A percentile compares a stretch with the other conserved stretches of the same genome.
Evolutionary conservation across 2,113 vertebrate species (phyloP).

Genomic region (Sinocyclocheilus anophthalmus): DNA sequence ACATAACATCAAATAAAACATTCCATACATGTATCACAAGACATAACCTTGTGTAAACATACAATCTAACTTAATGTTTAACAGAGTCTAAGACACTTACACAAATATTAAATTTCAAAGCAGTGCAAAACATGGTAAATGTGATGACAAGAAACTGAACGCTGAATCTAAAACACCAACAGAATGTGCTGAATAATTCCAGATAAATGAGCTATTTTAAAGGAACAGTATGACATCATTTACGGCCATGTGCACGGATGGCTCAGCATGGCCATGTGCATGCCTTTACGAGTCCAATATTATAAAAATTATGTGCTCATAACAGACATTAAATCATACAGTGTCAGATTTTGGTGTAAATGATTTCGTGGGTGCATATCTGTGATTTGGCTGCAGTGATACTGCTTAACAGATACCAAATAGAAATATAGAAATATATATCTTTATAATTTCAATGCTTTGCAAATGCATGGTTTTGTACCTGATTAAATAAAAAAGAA

Average conservation of each 20-base stretch:
- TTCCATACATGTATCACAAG: constrained; percentile 58
- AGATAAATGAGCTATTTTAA: constrained; percentile 16
- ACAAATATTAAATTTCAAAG: constrained; percentile 51
- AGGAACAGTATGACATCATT: constrained; percentile 38
- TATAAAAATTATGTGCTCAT: constrained; percentile 34
- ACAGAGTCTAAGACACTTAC: constrained; percentile 53
- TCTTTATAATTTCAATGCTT: constrained; percentile 2
- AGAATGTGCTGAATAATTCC: constrained; percentile 24
- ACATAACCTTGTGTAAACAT: constrained; percentile 54
- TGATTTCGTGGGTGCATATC: constrained; percentile 46
- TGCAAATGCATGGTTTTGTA: not conserved
- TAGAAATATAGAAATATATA: constrained; percentile 9
- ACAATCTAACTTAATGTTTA: constrained; percentile 58
- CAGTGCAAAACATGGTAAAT: constrained; percentile 50
- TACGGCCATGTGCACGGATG: constrained; percentile 23
- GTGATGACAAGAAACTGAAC: constrained; percentile 26
- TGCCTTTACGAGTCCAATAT: constrained; percentile 18
- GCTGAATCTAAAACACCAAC: constrained; percentile 2
- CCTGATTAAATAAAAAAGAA: not conserved
- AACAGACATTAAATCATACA: constrained; percentile 7
- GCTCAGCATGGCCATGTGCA: constrained; percentile 37
- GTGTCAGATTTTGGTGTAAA: constrained; percentile 6
- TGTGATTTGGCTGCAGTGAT: not conserved
- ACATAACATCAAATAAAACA: constrained; percentile 58
- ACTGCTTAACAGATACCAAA: constrained; percentile 12